Evolutionary conservation across 2,797 vertebrate genomes (phyloP), one percentile per base, ranked within the genome.

Genomic region (Propithecus perrieri): DNA sequence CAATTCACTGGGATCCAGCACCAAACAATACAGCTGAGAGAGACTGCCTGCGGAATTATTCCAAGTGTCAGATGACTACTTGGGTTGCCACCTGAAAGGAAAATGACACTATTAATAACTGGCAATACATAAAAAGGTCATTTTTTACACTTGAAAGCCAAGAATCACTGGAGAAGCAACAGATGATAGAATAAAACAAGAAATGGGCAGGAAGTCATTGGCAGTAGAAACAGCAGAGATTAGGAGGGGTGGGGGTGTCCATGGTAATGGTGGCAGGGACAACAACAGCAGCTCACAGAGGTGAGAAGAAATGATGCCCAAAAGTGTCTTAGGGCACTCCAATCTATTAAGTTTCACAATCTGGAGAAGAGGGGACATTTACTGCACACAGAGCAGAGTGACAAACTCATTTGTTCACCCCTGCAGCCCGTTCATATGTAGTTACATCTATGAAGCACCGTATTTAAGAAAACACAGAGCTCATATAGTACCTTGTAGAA

Each of bases 61-160:
- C 48, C n/a, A 88, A 88, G 35, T 65, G 22, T 74, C 43, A 93
- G 59, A 33, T 88, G n/a, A 72, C 26, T 83, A 24, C 35, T 83
- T 93, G 35, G 28, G 35, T 38, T 86, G 43, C 69, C 48, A 91
- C 38, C 59, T 79, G 91, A 89, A 91, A 92, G n/a, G 46, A 87
- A 78, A 96, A 50, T 35, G 41, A 78, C 12, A 74, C 63, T 48
- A 33, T 69, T 79, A 72, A 92, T 38, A 91, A 55, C 24, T 48
- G 55, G 22, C 10, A 10, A 30, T 46, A 41, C 35, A 57, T 35
- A 72, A 85, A 46, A 84, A 85, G 13, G 71, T 59, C 15, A 48
- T 72, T 96, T 63, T 75, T 92, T 89, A 93, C 28, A 74, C 12
- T 79, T 89, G 43, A 69, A 85, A 86, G 43, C 15, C 53, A 92